phyloP scores from a whole-genome alignment of 2,888 invertebrate species.

The Pollenia labialis region DNA sequence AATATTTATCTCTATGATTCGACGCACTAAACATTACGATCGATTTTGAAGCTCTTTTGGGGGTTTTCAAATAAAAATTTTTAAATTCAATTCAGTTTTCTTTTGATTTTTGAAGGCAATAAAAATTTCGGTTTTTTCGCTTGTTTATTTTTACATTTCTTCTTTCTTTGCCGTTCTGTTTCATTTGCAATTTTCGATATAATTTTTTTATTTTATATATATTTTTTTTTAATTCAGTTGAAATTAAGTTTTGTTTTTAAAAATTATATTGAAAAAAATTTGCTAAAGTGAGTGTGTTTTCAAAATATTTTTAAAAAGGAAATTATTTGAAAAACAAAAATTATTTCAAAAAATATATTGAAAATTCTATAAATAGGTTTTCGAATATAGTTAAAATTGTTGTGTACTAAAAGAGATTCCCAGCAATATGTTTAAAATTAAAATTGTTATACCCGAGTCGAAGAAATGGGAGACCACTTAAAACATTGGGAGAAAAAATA shows the following conservation, averaged over 20 bases:
- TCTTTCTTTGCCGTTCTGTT: conserved; percentile 39
- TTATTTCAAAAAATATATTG: conserved; percentile 42
- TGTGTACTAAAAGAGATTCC: conserved; percentile 60
- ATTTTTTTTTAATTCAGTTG: conserved; percentile 22
- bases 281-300: conserved; percentile 61
- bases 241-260: conserved; percentile 10
- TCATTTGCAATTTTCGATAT: conserved; percentile 52
- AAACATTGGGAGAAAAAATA: not conserved
- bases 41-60: conserved; percentile 10
- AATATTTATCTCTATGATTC: conserved; percentile 48
- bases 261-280: conserved; percentile 9
- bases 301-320: conserved; percentile 13
- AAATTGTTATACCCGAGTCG: not conserved
- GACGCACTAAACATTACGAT: conserved; percentile 39
- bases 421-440: conserved; percentile 41
- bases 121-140: conserved; percentile 54
- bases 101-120: conserved; percentile 64
- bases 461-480: not conserved
- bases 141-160: conserved; percentile 52
- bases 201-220: too few relatives aligned
- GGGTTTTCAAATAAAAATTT: conserved; percentile 35
- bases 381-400: conserved; percentile 51
- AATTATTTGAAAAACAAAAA: conserved; percentile 32
- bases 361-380: conserved; percentile 62
- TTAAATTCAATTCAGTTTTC: conserved; percentile 63